These are phyloP conservation scores for Leptinotarsa peninsularis DNA, from an alignment of 2,888 invertebrate species.

Conservation along the genomic window DNA sequence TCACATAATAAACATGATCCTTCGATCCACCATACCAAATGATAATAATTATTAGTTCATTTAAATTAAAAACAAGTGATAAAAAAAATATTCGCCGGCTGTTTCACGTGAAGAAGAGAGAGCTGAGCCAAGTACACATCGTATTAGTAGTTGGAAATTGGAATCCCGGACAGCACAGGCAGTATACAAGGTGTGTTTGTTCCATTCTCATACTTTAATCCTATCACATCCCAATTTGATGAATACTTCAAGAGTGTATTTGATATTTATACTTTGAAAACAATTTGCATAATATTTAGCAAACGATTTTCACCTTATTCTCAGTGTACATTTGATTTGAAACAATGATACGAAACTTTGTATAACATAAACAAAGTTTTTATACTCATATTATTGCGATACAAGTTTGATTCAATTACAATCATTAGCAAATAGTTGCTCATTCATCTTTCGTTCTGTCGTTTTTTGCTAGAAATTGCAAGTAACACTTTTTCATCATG, in stretches of 20 bases:
- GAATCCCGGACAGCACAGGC: background rate
- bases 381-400: background rate
- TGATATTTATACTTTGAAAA: conserved; percentile 3
- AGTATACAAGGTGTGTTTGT: background rate
- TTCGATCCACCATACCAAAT: too few species aligned
- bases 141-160: background rate
- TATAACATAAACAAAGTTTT: conserved; percentile 1
- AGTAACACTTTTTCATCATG: background rate
- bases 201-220: background rate
- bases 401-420: background rate
- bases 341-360: background rate
- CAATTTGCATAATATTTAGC: background rate
- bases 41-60: background rate
- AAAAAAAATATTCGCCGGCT: background rate
- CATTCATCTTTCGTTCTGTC: background rate
- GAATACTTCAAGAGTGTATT: background rate
- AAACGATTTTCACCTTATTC: conserved; percentile 6
- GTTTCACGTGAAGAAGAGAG: background rate
- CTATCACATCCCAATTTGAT: background rate
- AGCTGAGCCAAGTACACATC: background rate
- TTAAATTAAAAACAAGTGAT: background rate
- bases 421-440: background rate
- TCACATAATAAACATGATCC: background rate
- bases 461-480: background rate
- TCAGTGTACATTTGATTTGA: background rate